phyloP scores from a whole-genome alignment of 2,113 vertebrate species.

The Plecturocebus donacophilus region DNA sequence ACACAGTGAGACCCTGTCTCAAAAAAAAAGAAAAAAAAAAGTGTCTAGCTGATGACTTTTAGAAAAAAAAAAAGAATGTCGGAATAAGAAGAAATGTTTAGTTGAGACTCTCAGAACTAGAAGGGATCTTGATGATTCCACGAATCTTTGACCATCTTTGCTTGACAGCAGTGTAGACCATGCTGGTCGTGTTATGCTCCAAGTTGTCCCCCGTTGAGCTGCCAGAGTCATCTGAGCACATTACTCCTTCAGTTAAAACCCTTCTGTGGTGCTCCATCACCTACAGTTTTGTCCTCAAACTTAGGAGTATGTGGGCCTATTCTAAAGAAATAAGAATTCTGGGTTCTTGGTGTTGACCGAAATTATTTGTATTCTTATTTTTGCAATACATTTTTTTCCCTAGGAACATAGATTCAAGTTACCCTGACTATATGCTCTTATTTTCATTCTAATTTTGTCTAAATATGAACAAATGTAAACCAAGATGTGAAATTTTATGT shows the following conservation, averaged over 20 bases:
- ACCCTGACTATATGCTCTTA: neutral
- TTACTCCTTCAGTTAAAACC: neutral
- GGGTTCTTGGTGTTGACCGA: neutral
- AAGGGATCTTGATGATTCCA: neutral
- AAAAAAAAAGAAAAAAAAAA: no score
- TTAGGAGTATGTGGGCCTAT: neutral
- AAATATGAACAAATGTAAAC: neutral
- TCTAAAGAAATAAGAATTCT: neutral
- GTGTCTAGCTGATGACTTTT: neutral
- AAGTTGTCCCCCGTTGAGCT: no score
- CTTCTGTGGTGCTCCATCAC: neutral
- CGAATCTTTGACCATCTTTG: neutral
- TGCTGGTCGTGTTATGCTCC: accelerated
- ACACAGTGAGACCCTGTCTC: no score
- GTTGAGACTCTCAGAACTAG: neutral
- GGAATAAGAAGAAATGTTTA: neutral
- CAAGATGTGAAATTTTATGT: neutral
- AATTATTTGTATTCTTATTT: neutral
- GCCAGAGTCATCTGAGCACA: neutral
- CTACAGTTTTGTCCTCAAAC: neutral
- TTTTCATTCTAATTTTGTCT: neutral
- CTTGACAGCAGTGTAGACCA: neutral
- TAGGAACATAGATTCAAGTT: neutral
- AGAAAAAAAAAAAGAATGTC: neutral
- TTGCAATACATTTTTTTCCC: neutral